A percentile compares a stretch with the other conserved stretches of the same genome.
Conservation (phyloP, 2,888 invertebrate genomes). For the Palloptera scutellata region DNA sequence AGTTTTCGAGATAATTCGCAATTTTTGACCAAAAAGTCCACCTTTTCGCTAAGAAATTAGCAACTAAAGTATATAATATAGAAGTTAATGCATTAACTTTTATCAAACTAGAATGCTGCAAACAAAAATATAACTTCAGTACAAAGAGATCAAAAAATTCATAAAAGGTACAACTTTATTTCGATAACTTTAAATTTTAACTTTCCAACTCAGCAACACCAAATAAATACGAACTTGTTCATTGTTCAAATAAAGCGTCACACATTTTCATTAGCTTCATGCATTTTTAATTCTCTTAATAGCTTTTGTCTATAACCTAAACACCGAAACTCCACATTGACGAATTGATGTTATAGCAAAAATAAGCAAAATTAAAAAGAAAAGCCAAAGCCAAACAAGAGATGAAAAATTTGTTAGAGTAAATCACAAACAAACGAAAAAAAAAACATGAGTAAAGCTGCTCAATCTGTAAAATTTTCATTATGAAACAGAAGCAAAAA, state of each 20-base stretch:
- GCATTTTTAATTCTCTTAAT: constrained; percentile 58
- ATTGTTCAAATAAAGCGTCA: not conserved
- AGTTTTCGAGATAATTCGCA: no score
- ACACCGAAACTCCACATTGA: constrained; percentile 24
- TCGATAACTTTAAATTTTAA: no score
- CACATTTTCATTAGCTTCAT: constrained; percentile 42
- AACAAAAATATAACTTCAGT: no score
- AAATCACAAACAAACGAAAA: constrained; percentile 38
- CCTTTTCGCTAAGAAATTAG: no score
- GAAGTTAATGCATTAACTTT: no score
- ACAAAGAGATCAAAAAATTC: no score
- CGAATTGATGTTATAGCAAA: constrained; percentile 16
- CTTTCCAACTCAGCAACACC: not conserved
- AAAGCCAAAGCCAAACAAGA: constrained; percentile 11
- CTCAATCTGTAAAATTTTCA: constrained; percentile 21
- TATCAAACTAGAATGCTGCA: no score
- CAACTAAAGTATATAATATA: no score
- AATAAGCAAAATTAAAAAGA: not conserved
- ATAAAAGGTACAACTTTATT: no score
- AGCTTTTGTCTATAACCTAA: constrained; percentile 51
- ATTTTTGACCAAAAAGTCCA: no score
- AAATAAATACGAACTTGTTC: not conserved
- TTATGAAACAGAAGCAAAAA: no score
- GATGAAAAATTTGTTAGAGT: constrained; percentile 22
- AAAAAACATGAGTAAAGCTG: constrained; percentile 34